phyloP scores from a whole-genome alignment of 2,888 invertebrate species.

The Andrena marginata region DNA sequence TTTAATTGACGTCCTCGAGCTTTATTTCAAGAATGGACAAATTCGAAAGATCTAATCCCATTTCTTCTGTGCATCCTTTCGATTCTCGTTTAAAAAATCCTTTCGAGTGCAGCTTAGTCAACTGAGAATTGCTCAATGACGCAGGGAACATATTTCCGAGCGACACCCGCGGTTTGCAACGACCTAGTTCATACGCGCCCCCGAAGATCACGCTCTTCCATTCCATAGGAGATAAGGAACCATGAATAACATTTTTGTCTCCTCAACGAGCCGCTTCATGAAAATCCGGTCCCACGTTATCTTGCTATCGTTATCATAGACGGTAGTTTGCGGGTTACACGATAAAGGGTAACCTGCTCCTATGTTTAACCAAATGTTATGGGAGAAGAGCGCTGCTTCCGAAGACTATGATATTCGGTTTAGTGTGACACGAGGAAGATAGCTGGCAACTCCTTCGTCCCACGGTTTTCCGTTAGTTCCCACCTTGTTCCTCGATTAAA shows the following conservation, averaged over 20 bases:
- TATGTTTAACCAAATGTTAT: slow-evolving; percentile 55
- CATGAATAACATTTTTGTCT: slow-evolving; percentile 74
- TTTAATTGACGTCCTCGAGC: not conserved
- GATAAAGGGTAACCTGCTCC: slow-evolving; percentile 61
- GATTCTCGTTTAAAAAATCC: not conserved
- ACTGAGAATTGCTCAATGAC: not conserved
- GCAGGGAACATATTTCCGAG: not conserved
- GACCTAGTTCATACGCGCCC: slow-evolving; percentile 7
- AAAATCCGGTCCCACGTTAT: slow-evolving; percentile 58
- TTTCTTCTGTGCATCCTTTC: not conserved
- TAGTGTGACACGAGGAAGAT: not conserved
- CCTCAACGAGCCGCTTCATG: slow-evolving; percentile 63
- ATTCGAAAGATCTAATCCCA: not conserved
- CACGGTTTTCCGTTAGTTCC: not conserved
- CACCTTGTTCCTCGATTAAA: too few relatives aligned
- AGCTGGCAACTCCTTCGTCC: not conserved
- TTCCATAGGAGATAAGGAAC: slow-evolving; percentile 63
- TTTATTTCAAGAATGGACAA: not conserved
- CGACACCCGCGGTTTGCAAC: slow-evolving; percentile 9
- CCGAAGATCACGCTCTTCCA: slow-evolving; percentile 30
- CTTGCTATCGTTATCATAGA: slow-evolving; percentile 59
- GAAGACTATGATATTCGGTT: slow-evolving; percentile 13
- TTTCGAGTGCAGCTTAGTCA: not conserved
- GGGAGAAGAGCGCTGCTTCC: slow-evolving; percentile 12
- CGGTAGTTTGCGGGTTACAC: slow-evolving; percentile 63